Base-by-base conservation (phyloP, 2,113 vertebrate genomes). In the Chlorodrepanis virens region DNA sequence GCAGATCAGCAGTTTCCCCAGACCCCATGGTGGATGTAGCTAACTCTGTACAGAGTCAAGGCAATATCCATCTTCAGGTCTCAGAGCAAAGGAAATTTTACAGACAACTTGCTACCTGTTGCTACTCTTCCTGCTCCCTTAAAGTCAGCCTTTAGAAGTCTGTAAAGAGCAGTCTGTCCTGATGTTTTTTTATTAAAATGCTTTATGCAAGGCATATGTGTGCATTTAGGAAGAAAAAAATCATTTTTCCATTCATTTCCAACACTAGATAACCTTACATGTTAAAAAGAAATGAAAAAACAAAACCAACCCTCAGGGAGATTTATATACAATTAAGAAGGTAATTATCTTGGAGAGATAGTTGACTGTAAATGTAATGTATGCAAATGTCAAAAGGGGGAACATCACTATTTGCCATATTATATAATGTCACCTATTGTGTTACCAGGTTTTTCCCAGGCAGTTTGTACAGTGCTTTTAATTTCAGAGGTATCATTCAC, bases 21-120 rank as follows among this genome's bases (percentile, higher is more conserved):
- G 64, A 88, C 5, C 6, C 12, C 37, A 16, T 0, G 50, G 65
- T 3, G 1, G 14, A 33, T 29, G 11, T 12, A 54, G 22, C 19
- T 60, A 72, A 29, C 12, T 67, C 27, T 44, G 16, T 63, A 24
- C 16, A 89, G 56, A 76, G 19, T 25, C 33, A 78, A 78, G 35
- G 37, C n/a, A 89, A 50, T 35, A 68, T 23, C 24, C 35, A 49
- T 22, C n/a, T 72, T 35, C 35, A 35, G 35, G 17, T 9, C 59
- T 65, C 33, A 63, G 23, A 47, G 27, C 1, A 1, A 77, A 60
- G 20, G 4, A 83, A 40, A 80, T 71, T 54, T 87, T 75, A 45
- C 9, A 22, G 20, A 25, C 2, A 3, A 5, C 9, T 80, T 76
- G 9, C 19, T 80, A 22, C 9, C 17, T 83, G 9, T 53, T 49